Evolutionary conservation across 2,797 vertebrate genomes (phyloP), one percentile per base, ranked within the genome.

Genomic region (Enteromius unitaeniatus): DNA sequence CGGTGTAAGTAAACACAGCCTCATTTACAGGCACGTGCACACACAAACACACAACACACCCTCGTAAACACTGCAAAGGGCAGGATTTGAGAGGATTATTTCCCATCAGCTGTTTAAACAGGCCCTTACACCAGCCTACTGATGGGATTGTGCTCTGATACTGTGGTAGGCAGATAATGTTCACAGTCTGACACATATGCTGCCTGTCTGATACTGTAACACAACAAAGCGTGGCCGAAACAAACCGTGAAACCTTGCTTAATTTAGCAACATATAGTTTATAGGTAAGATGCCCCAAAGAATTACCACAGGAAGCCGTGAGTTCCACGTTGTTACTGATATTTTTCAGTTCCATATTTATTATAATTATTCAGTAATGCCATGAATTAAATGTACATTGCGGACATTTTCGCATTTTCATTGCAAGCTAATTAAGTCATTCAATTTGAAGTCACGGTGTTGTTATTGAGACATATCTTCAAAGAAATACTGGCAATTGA

Each of bases 41-140:
- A 72, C 83, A 68, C 60, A 82, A 23, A 73, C 68, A 78, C 68
- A 64, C 62, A 67, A 82, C 58, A 34, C 49, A 79, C 2, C 0
- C 42, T 45, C 19, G 14, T 70, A 85, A 47, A 79, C 51, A 79
- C 55, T 8, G 65, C 26, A 62, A 62, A 70, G 78, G 40, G 45
- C 42, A 37, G 75, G 76, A 85, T 79, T 58, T 79, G 65, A 84
- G 58, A 80, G 70, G 80, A 79, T 87, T 79, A 69, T 80, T 83
- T 69, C 62, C 80, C 76, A 81, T 87, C 78, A 72, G 69, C 69
- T 75, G 72, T 84, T 81, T 84, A 84, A 84, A 82, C 74, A 73
- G 67, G 53, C 40, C 67, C 45, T 82, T 82, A 51, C 42, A 65
- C 42, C 58, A 65, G 74, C 34, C 73, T 77, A 40, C 72, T 83